phyloP scores from a whole-genome alignment of 2,797 vertebrate genomes.

The Cichlasoma orientale region DNA sequence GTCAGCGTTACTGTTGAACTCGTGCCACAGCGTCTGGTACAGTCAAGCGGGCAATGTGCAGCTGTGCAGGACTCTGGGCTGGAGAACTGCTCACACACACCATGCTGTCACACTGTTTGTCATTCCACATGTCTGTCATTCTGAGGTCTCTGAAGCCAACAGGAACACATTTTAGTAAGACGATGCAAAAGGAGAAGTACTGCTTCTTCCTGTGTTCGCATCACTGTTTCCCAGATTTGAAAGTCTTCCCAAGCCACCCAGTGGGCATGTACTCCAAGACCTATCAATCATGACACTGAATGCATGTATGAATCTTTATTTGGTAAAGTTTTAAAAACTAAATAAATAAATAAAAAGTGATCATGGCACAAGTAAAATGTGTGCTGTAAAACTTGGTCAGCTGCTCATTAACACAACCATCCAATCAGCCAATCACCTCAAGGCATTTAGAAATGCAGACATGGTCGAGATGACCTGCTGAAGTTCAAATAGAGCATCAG shows the following conservation, averaged over 20 bases:
- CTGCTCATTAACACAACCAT: not conserved
- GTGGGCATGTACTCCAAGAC: constrained; percentile 23
- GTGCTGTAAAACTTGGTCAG: not conserved
- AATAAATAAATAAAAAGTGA: not conserved
- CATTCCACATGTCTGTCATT: constrained; percentile 71
- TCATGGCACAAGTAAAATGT: not conserved
- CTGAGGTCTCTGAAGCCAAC: constrained; percentile 58
- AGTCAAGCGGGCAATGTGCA: constrained; percentile 59
- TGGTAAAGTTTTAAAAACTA: constrained; percentile 1
- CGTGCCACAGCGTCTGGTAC: constrained; percentile 72
- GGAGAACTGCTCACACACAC: constrained; percentile 48
- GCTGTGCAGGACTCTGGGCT: constrained; percentile 57
- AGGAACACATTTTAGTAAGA: constrained; percentile 64
- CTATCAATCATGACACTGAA: constrained; percentile 13
- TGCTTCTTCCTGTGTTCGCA: constrained; percentile 69
- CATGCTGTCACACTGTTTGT: constrained; percentile 73
- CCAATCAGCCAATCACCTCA: not conserved
- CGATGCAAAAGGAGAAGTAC: constrained; percentile 64
- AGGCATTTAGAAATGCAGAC: not conserved
- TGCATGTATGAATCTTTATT: constrained; percentile 11
- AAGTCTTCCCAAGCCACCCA: constrained; percentile 49
- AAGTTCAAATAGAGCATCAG: no score
- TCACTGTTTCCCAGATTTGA: constrained; percentile 69
- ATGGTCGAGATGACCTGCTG: not conserved
- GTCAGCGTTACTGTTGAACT: constrained; percentile 76